A percentile compares a stretch with the other conserved stretches of the same genome.
Evolutionary conservation across 2,113 vertebrate genomes (phyloP).

Genomic region (Corynorhinus townsendii): DNA sequence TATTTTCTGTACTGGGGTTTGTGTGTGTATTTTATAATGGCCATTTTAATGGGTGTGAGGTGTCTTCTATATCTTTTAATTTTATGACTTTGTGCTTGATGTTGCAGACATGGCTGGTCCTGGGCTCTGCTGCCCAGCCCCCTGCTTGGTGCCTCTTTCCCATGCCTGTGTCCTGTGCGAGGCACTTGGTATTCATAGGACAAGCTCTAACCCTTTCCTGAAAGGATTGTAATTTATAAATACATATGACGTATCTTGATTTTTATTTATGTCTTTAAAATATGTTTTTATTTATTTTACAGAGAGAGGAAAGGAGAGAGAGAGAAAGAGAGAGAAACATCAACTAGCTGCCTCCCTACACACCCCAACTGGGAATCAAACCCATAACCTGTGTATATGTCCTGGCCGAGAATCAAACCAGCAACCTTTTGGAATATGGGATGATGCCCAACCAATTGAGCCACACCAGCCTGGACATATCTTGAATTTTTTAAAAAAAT

Average conservation of each 20-base stretch:
- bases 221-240: conserved; percentile 24
- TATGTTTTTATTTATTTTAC: not conserved
- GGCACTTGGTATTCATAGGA: not conserved
- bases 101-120: not conserved
- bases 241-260: not conserved
- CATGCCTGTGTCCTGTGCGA: not conserved
- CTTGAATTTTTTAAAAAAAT: not conserved
- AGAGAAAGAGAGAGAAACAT: not conserved
- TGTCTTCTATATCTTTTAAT: not conserved
- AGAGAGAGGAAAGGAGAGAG: not conserved
- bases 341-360: not conserved
- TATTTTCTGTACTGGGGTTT: not conserved
- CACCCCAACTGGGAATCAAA: not conserved
- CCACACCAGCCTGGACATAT: not conserved
- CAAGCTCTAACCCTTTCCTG: not conserved
- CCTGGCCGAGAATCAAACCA: not conserved
- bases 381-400: not conserved
- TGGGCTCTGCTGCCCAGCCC: not conserved
- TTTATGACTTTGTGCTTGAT: not conserved
- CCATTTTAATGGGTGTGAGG: not conserved
- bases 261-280: not conserved
- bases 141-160: not conserved
- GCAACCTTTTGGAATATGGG: not conserved
- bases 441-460: not conserved
- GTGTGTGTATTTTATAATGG: no score